phyloP scores from a whole-genome alignment of 2,113 vertebrate genomes.

The Sphyrna mokarran region DNA sequence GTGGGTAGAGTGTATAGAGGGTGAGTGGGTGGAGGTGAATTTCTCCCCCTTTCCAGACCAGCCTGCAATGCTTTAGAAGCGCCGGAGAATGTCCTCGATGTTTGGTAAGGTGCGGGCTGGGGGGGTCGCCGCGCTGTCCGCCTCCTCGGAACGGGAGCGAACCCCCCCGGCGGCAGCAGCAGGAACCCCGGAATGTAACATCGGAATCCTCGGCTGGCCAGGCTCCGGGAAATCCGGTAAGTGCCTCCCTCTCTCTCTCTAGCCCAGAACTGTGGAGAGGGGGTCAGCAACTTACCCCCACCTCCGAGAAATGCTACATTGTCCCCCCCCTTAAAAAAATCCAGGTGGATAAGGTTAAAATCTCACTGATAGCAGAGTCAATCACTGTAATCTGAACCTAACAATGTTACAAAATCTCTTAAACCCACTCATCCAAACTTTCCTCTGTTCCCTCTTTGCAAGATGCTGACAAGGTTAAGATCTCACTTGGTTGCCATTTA shows the following conservation, averaged over 20 bases:
- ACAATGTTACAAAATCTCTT: no score
- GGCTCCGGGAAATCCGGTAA: conserved; percentile 82
- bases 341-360: background rate
- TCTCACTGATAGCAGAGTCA: no score
- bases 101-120: conserved; percentile 67
- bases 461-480: no score
- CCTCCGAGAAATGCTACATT: no score
- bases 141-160: conserved; percentile 51
- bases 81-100: conserved; percentile 64
- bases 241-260: conserved; percentile 33
- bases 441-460: no score
- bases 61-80: background rate
- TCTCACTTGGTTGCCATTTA: background rate
- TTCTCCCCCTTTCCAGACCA: background rate
- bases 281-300: no score
- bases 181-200: conserved; percentile 59
- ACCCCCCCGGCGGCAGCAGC: conserved; percentile 41
- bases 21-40: background rate
- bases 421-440: no score
- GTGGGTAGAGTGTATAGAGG: background rate
- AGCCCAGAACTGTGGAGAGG: no score
- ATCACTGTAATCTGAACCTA: no score
- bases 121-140: conserved; percentile 40
- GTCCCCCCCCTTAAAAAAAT: background rate
- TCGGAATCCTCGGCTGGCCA: conserved; percentile 73